phyloP scores from a whole-genome alignment of 2,888 invertebrate genomes.

The Polydesmus complanatus region DNA sequence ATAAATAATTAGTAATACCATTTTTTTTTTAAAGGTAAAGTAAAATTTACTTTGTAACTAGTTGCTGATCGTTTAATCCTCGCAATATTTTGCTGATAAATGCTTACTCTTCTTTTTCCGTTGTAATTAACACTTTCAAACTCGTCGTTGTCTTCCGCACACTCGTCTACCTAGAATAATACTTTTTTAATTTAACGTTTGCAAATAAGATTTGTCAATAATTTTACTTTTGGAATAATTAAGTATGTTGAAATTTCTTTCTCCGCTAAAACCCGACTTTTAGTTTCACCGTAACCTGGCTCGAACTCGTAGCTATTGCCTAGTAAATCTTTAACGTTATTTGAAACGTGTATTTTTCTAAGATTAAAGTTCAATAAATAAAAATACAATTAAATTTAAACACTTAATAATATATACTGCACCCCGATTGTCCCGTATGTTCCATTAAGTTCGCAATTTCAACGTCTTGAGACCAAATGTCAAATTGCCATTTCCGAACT shows the following conservation, averaged over 20 bases:
- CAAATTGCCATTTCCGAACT: constrained; percentile 87
- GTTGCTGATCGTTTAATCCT: not conserved
- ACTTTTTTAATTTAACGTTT: too few species aligned
- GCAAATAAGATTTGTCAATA: too few species aligned
- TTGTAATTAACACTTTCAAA: not conserved
- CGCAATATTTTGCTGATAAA: not conserved
- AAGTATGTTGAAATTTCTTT: not conserved
- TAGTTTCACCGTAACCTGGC: not conserved
- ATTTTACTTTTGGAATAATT: not conserved
- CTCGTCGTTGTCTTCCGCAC: not conserved
- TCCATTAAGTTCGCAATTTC: constrained; percentile 92
- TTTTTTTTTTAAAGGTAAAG: too few species aligned
- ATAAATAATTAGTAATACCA: too few species aligned
- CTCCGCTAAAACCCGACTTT: not conserved
- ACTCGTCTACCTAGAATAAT: too few species aligned
- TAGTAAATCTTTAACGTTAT: not conserved
- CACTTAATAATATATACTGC: not conserved
- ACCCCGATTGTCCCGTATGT: constrained; percentile 77
- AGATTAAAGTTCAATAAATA: not conserved
- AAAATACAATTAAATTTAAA: not conserved
- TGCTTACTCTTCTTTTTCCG: not conserved
- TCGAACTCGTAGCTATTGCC: not conserved
- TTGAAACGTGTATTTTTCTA: constrained; percentile 2
- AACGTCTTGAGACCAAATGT: constrained; percentile 81
- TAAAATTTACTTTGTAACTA: not conserved